Conservation (phyloP, 2,113 vertebrate genomes). For the Oxyura jamaicensis region DNA sequence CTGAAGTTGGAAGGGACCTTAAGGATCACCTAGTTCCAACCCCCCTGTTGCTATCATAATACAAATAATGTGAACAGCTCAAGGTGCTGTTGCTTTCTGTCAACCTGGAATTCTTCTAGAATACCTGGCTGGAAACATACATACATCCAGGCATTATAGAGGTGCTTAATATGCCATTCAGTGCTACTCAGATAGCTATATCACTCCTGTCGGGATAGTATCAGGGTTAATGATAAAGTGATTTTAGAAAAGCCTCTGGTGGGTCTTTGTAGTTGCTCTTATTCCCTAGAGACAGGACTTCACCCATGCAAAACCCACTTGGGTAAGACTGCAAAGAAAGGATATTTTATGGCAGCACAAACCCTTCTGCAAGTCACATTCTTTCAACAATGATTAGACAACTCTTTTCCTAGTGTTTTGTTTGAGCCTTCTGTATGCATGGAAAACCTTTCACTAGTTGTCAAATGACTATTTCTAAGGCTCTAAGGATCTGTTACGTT, state of each 20-base stretch:
- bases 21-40: too few relatives aligned
- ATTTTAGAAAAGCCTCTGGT: not conserved
- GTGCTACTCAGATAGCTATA: not conserved
- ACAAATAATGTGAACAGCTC: not conserved
- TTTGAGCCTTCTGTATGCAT: not conserved
- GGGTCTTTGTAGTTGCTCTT: not conserved
- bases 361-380: not conserved
- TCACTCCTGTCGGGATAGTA: not conserved
- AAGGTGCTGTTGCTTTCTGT: not conserved
- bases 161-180: not conserved
- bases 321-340: not conserved
- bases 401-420: not conserved
- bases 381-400: not conserved
- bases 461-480: not conserved
- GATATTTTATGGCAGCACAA: not conserved
- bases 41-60: not conserved
- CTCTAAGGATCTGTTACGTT: not conserved
- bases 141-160: not conserved
- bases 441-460: not conserved
- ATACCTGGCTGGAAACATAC: not conserved
- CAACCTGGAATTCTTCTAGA: not conserved
- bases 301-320: not conserved
- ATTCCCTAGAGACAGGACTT: not conserved
- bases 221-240: not conserved
- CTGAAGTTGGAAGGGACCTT: too few relatives aligned